A percentile compares a stretch with the other conserved stretches of the same genome.
Evolutionary conservation across 2,888 invertebrate species (phyloP).

Genomic region (Neoascia interrupta): DNA sequence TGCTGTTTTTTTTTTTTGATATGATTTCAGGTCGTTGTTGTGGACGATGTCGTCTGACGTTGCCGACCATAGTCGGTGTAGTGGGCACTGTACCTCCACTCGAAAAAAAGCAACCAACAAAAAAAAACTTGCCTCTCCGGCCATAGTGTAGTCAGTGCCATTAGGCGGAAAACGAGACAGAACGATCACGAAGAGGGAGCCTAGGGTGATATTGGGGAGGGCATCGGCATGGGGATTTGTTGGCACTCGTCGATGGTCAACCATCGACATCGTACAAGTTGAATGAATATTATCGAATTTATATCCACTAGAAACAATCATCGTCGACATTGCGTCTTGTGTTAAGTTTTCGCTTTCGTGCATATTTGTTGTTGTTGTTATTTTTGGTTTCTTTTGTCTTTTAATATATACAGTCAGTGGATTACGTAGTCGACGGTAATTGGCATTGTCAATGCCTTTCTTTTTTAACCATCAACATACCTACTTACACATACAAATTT

Average conservation of each 20-base stretch:
- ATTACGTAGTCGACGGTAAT: not conserved
- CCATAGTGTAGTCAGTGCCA: constrained; percentile 52
- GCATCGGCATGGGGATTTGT: constrained; percentile 29
- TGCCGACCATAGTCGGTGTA: constrained; percentile 56
- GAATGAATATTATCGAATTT: constrained; percentile 59
- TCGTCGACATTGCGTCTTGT: constrained; percentile 62
- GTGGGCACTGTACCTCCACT: constrained; percentile 66
- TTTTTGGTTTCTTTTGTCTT: constrained; percentile 15
- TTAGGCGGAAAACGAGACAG: constrained; percentile 44
- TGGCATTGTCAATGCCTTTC: constrained; percentile 47
- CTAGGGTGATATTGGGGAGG: not conserved
- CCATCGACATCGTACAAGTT: constrained; percentile 47
- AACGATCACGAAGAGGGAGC: not conserved
- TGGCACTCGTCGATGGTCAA: constrained; percentile 48
- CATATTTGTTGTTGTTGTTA: not conserved
- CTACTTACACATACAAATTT: too few relatives aligned
- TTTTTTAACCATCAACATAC: too few relatives aligned
- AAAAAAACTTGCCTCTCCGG: constrained; percentile 56
- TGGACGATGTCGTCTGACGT: constrained; percentile 52
- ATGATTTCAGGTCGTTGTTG: constrained; percentile 60
- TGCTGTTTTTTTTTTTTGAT: too few relatives aligned
- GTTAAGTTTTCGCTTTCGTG: constrained; percentile 42
- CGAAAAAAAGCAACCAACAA: too few relatives aligned
- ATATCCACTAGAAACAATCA: constrained; percentile 40
- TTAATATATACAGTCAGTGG: not conserved